Base-by-base conservation (phyloP, 53 echinoderm and acorn worm species). In the Zoroaster sp. region DNA sequence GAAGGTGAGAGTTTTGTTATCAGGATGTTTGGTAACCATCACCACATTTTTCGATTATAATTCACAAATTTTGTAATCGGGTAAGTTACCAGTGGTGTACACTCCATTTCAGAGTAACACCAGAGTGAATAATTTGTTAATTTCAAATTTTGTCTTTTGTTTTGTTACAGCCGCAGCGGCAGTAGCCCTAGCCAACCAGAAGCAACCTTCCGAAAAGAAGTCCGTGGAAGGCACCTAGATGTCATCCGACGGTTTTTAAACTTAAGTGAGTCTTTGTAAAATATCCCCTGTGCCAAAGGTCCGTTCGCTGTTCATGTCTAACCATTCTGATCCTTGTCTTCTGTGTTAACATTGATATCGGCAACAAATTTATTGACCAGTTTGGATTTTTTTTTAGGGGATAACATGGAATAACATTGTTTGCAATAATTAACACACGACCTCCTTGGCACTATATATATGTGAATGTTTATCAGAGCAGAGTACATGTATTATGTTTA, bases 1-100 rank as follows among this genome's bases (percentile, higher is more conserved):
- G 97, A 97, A 93, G 97, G 95, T 94, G 41, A 89, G 89, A 4
- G 31, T 53, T 53, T 53, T 53, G 21, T 54, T 20, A 20, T 21
- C 21, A 18, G 5, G n/a, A n/a, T n/a, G n/a, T n/a, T n/a, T 8
- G 5, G 63, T 9, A 55, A 59, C 63, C 30, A 59, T 59, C 10
- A 28, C 28, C 25, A 59, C 28, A 8, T 28, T 55, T 23, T 55
- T 44, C 45, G 12, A 7, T 44, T 12, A 44, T 3, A 51, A 51
- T 51, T 6, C 51, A 17, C 51, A 5, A 51, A 13, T 44, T 44
- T 44, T 7, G 45, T 10, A 9, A 12, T 44, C 12, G 45, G 12
- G 8, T 10, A 44, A 44, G 4, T 6, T 17, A 14, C 3, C 51
- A 51, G 3, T 15, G 6, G 17, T 14, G 1, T 15, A 51, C 14